A percentile compares a stretch with the other conserved stretches of the same genome.
phyloP scores from a whole-genome alignment of 2,888 invertebrate genomes.

The Carabus problematicus region DNA sequence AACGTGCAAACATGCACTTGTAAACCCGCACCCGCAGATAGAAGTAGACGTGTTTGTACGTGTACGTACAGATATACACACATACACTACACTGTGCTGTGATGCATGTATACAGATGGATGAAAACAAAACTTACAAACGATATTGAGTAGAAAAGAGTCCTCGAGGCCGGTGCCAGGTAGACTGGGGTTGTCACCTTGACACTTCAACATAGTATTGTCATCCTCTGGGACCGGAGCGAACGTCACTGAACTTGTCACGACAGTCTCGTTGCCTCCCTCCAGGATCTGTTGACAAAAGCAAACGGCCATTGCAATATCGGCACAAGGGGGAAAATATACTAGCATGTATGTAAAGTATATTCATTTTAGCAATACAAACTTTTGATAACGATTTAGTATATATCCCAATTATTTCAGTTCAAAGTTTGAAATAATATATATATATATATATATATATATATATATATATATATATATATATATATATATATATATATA shows the following conservation, averaged over 20 bases:
- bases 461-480: too few species aligned
- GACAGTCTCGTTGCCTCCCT: conserved; percentile 73
- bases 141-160: conserved; percentile 82
- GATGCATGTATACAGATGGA: conserved; percentile 2
- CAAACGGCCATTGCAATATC: too few species aligned
- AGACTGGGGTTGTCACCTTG: conserved; percentile 85
- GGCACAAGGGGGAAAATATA: not conserved
- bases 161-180: conserved; percentile 78
- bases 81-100: not conserved
- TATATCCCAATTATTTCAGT: too few species aligned
- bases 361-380: too few species aligned
- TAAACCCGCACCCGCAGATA: not conserved
- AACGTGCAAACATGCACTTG: conserved; percentile 2
- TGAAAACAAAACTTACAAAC: conserved; percentile 77
- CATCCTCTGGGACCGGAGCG: conserved; percentile 84
- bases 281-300: conserved; percentile 62
- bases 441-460: too few species aligned
- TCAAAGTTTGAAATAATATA: too few species aligned
- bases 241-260: conserved; percentile 81
- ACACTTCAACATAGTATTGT: conserved; percentile 83
- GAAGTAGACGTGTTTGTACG: conserved; percentile 12
- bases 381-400: too few species aligned
- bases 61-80: too few species aligned
- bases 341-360: not conserved
- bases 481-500: too few species aligned